phyloP scores from a whole-genome alignment of 2,888 invertebrate genomes.

The Folsomia candida region DNA sequence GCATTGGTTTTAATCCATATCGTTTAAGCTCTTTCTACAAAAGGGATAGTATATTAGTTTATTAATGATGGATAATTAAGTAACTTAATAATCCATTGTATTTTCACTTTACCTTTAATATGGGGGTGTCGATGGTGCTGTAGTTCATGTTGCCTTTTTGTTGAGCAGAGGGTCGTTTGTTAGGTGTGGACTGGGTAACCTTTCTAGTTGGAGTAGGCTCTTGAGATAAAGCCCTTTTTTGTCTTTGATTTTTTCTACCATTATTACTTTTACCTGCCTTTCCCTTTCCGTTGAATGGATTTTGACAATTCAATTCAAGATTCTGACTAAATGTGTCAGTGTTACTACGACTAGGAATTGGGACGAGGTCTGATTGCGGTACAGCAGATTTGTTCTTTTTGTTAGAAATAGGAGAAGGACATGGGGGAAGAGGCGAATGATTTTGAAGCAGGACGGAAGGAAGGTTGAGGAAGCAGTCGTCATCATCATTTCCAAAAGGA shows the following conservation, averaged over 20 bases:
- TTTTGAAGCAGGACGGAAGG: conserved; percentile 2
- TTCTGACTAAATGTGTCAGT: background rate
- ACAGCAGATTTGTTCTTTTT: no score
- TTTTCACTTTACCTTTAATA: conserved; percentile 56
- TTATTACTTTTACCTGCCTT: background rate
- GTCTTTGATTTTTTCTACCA: background rate
- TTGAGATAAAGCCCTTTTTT: background rate
- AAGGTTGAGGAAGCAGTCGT: background rate
- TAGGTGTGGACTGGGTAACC: background rate
- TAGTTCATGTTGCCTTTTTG: conserved; percentile 58
- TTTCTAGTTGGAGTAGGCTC: background rate
- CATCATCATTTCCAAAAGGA: background rate
- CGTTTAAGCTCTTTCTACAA: conserved; percentile 58
- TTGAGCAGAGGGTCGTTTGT: no score
- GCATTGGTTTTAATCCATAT: conserved; percentile 59
- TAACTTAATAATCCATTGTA: conserved; percentile 1
- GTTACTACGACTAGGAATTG: background rate
- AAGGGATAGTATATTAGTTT: conserved; percentile 28
- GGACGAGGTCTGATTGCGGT: background rate
- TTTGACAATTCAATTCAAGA: background rate
- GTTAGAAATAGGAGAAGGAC: background rate
- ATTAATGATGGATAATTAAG: no score
- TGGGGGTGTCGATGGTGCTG: conserved; percentile 58
- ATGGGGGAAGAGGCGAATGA: background rate
- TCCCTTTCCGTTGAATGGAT: background rate